Conservation (phyloP, 2,888 invertebrate genomes). For the Lepidocyrtinus sp. region DNA sequence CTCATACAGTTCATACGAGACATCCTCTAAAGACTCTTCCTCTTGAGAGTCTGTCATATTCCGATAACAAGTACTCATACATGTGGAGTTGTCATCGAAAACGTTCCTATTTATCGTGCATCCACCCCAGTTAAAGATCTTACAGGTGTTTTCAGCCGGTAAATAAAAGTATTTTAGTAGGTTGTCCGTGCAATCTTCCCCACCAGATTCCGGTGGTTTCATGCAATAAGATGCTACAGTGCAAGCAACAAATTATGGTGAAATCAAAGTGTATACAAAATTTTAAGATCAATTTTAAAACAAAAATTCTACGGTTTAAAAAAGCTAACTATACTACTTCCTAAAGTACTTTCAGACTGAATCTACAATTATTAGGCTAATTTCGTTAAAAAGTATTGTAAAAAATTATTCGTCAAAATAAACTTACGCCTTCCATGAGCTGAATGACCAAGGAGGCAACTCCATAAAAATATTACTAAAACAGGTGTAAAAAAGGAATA, state of each 20-base stretch:
- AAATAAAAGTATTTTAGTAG: slow-evolving; percentile 53
- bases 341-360: no score
- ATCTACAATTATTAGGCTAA: no score
- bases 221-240: slow-evolving; percentile 43
- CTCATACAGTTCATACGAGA: background rate
- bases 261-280: background rate
- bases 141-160: slow-evolving; percentile 48
- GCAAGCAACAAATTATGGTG: no score
- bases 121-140: slow-evolving; percentile 58
- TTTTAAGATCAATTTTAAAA: slow-evolving; percentile 5
- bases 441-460: background rate
- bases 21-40: background rate
- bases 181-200: slow-evolving; percentile 49
- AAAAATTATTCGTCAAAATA: no score
- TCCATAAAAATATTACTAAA: background rate
- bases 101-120: slow-evolving; percentile 61
- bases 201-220: slow-evolving; percentile 45
- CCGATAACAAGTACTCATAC: slow-evolving; percentile 60
- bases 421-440: slow-evolving; percentile 21
- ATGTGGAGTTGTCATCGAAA: slow-evolving; percentile 51
- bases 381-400: no score
- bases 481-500: no score
- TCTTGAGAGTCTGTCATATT: slow-evolving; percentile 40
- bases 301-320: background rate
- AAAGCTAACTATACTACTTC: no score